phyloP scores from a whole-genome alignment of 2,797 vertebrate species.

The Philypnodon macrostomus region DNA sequence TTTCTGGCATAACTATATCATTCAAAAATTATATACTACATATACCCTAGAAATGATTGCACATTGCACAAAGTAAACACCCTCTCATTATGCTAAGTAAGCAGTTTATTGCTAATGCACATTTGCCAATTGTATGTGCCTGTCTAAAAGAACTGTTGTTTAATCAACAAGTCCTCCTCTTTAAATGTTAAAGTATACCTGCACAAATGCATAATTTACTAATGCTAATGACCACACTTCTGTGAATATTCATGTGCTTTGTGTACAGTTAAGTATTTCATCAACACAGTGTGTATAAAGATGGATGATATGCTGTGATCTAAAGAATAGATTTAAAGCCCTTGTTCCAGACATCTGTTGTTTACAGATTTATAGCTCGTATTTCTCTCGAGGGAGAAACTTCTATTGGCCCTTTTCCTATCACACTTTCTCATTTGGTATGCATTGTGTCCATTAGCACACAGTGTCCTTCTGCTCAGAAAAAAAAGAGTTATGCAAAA shows the following conservation, averaged over 20 bases:
- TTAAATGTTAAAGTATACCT: conserved; percentile 41
- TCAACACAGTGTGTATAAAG: conserved; percentile 40
- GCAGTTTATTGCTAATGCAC: conserved; percentile 66
- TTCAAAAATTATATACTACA: too few relatives aligned
- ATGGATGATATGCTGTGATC: conserved; percentile 52
- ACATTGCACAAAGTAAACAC: conserved; percentile 29
- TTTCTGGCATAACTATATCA: too few relatives aligned
- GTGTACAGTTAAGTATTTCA: conserved; percentile 41
- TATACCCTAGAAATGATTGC: too few relatives aligned
- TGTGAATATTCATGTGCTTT: conserved; percentile 43
- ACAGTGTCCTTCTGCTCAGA: conserved; percentile 37
- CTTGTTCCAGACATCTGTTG: conserved; percentile 52
- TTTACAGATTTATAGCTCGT: conserved; percentile 54
- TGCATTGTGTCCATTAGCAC: conserved; percentile 46
- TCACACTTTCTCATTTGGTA: conserved; percentile 38
- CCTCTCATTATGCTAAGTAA: conserved; percentile 61
- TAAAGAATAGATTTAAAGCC: conserved; percentile 48
- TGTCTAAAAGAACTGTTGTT: conserved; percentile 54
- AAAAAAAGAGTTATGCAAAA: conserved; percentile 40
- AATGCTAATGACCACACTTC: conserved; percentile 48
- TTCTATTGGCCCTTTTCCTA: conserved; percentile 27
- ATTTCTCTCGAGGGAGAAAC: conserved; percentile 31
- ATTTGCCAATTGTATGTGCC: conserved; percentile 54
- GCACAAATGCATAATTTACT: conserved; percentile 66
- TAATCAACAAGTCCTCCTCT: conserved; percentile 45